A percentile compares a stretch with the other conserved stretches of the same genome.
Evolutionary conservation across 2,797 vertebrate genomes (phyloP).

Genomic region (Bradypodion pumilum): DNA sequence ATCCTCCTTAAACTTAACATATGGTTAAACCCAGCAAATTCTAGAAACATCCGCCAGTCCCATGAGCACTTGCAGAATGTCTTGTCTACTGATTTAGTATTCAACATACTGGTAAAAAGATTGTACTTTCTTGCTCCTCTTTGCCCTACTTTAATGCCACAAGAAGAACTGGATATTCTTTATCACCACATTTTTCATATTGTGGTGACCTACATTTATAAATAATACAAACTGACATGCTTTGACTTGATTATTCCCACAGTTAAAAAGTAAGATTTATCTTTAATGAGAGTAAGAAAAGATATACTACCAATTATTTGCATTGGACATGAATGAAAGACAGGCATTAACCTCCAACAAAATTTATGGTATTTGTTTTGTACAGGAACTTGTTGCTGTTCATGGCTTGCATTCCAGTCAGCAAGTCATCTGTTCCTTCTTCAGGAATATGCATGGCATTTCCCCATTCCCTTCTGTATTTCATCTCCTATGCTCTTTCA

Average conservation of each 20-base stretch:
- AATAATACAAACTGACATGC: background rate
- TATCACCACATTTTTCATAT: background rate
- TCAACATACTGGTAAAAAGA: conserved; percentile 41
- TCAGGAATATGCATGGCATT: background rate
- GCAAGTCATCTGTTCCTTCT: background rate
- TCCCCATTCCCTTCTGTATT: no score
- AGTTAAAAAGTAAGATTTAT: background rate
- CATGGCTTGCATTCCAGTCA: no score
- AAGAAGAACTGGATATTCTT: conserved; percentile 1
- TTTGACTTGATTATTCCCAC: background rate
- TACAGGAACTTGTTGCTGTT: no score
- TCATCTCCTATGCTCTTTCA: background rate
- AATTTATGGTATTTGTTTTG: background rate
- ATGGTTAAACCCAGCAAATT: conserved; percentile 54
- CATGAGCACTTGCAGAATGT: conserved; percentile 47
- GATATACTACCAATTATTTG: background rate
- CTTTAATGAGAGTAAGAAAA: background rate
- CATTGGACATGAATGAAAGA: background rate
- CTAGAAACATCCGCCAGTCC: conserved; percentile 40
- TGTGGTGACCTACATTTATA: background rate
- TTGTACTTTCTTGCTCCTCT: conserved; percentile 16
- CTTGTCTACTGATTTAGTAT: conserved; percentile 33
- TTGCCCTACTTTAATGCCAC: background rate
- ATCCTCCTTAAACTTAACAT: conserved; percentile 62
- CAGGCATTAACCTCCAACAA: background rate